phyloP scores from a whole-genome alignment of 2,113 vertebrate species.

The Anhinga rufa region DNA sequence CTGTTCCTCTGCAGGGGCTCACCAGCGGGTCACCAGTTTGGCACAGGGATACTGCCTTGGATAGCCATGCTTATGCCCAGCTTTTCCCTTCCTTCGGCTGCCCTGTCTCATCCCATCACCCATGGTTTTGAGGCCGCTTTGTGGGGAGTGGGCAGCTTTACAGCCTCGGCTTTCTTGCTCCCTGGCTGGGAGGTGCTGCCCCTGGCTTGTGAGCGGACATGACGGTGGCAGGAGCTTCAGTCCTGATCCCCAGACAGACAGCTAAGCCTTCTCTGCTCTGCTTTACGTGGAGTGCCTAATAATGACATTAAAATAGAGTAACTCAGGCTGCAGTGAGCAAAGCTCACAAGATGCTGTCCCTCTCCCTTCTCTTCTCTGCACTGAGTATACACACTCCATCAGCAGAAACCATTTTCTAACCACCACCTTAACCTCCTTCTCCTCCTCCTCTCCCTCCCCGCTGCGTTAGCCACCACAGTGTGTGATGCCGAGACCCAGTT shows the following conservation, averaged over 20 bases:
- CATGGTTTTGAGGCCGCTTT: not conserved
- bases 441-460: not conserved
- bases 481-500: constrained; percentile 91
- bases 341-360: not conserved
- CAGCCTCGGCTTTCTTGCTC: not conserved
- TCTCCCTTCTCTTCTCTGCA: not conserved
- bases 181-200: not conserved
- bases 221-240: not conserved
- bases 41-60: not conserved
- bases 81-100: not conserved
- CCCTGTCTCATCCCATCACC: not conserved
- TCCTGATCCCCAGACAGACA: not conserved
- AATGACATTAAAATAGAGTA: not conserved
- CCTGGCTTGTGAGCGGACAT: not conserved
- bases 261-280: not conserved
- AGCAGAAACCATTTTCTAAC: not conserved
- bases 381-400: not conserved
- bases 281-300: not conserved
- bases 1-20: not conserved
- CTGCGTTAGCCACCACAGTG: constrained; percentile 80
- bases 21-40: not conserved
- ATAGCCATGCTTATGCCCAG: not conserved
- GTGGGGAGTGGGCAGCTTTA: not conserved
- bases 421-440: not conserved
- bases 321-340: not conserved